A percentile compares a stretch with the other conserved stretches of the same genome.
These are phyloP conservation scores for Diorhabda sublineata DNA, from an alignment of 1,140 invertebrate genomes.

Conservation along the genomic window DNA sequence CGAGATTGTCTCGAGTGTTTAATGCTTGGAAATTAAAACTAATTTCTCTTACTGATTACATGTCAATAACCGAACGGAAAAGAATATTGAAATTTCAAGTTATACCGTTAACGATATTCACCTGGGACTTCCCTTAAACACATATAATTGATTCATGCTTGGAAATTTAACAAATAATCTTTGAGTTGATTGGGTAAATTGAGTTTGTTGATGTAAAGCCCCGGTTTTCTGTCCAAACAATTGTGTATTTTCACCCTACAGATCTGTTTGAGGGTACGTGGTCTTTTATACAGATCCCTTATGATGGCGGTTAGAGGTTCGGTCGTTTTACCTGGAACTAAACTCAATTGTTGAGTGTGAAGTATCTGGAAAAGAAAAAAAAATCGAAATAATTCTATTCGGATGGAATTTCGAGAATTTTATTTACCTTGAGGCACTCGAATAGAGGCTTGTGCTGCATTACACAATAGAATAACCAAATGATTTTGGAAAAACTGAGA, in stretches of 20 bases:
- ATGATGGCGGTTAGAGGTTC: constrained; percentile 59
- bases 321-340: constrained; percentile 60
- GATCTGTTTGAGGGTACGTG: constrained; percentile 63
- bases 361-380: constrained; percentile 42
- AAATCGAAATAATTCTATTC: constrained; percentile 25
- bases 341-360: constrained; percentile 61
- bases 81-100: too few species aligned
- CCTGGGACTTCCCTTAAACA: not conserved
- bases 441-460: constrained; percentile 65
- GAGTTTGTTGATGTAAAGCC: constrained; percentile 60
- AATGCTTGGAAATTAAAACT: too few species aligned
- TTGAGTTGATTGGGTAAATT: constrained; percentile 63
- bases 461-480: constrained; percentile 62
- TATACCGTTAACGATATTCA: too few species aligned
- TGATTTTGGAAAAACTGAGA: constrained; percentile 59
- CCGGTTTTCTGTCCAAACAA: constrained; percentile 57
- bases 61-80: too few species aligned
- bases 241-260: constrained; percentile 62
- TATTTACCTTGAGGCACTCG: constrained; percentile 53
- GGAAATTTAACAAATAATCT: constrained; percentile 68
- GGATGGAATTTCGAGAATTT: not conserved
- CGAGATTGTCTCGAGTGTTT: too few species aligned
- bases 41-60: too few species aligned
- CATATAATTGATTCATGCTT: constrained; percentile 48
- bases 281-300: constrained; percentile 58